Evolutionary conservation across 1,140 invertebrate species (phyloP), one percentile per base, ranked within the genome.

Genomic region (Cotesia vestalis): DNA sequence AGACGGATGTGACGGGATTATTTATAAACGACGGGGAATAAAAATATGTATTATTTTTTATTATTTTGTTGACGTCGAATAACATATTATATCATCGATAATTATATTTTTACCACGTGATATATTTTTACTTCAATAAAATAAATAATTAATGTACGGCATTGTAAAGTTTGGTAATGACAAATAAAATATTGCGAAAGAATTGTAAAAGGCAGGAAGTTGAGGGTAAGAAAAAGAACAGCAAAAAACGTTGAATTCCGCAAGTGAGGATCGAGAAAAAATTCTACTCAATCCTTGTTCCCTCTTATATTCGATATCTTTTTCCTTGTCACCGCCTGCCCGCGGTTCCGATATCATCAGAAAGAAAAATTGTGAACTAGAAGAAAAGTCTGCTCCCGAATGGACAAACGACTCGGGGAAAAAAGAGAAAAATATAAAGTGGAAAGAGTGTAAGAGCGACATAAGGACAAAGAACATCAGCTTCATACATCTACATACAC

Each of bases 291-390:
- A 63, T 63, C 38, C 20, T 52, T 46, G 36, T 73, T 68, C 59
- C 12, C 70, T 53, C 38, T 8, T 66, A 57, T 69, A 74, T 76
- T 73, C 71, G 77, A 71, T 59, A 59, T 59, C 57, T 59, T 59
- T 59, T 59, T 59, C 57, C 57, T 27, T 59, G 57, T 59, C 57
- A 59, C 57, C 27, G 6, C 14, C 57, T 4, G 20, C 14, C 57
- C 57, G 57, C 57, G 57, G 57, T 59, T 59, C 57, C 57, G 57
- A 59, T 59, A 59, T 59, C 57, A 59, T 59, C 66, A 76, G 52
- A 69, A 70, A 72, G 79, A 78, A 76, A 77, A 79, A 85, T 80
- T 82, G 79, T 81, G 84, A 84, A 84, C 78, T 83, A 78, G 82
- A 80, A 80, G 83, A 81, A 81, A 85, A 84, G 77, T 80, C 78